phyloP scores from a whole-genome alignment of 2,113 vertebrate genomes.

The Eupsittula cactorum region DNA sequence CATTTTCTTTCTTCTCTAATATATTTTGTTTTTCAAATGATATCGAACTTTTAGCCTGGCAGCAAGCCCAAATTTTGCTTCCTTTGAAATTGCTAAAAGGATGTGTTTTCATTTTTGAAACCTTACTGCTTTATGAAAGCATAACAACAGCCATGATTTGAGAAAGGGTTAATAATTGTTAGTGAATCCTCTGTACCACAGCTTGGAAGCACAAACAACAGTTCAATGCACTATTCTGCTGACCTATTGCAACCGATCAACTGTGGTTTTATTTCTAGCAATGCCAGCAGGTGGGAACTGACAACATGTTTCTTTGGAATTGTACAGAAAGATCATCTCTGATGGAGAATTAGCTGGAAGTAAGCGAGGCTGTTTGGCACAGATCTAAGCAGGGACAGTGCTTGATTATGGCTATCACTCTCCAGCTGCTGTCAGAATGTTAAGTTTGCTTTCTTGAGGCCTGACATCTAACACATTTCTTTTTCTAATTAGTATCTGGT shows the following conservation, averaged over 20 bases:
- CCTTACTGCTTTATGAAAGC: not conserved
- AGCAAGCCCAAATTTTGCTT: constrained; percentile 26
- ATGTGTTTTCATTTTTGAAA: not conserved
- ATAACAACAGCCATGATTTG: not conserved
- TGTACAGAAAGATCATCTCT: constrained; percentile 1
- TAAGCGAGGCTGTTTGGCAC: constrained; percentile 51
- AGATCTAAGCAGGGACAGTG: constrained; percentile 53
- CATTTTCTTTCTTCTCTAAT: constrained; percentile 75
- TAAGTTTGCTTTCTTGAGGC: constrained; percentile 57
- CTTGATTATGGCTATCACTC: constrained; percentile 67
- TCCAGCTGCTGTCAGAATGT: constrained; percentile 36
- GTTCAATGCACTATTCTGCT: constrained; percentile 51
- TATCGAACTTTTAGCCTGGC: constrained; percentile 56
- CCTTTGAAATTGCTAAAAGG: constrained; percentile 30
- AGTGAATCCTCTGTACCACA: not conserved
- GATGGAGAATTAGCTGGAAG: constrained; percentile 59
- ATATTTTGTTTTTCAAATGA: constrained; percentile 64
- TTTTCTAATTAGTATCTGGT: constrained; percentile 36
- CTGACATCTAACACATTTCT: constrained; percentile 32
- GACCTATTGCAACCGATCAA: constrained; percentile 55
- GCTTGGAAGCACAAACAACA: constrained; percentile 43
- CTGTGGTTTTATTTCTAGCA: constrained; percentile 62
- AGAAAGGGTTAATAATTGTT: constrained; percentile 48
- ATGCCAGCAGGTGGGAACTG: constrained; percentile 39
- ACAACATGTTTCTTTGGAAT: not conserved